Percentiles rank a stretch among this genome's conserved stretches.
phyloP scores from a whole-genome alignment of 2,888 invertebrate species.

The Noctua fimbriata region DNA sequence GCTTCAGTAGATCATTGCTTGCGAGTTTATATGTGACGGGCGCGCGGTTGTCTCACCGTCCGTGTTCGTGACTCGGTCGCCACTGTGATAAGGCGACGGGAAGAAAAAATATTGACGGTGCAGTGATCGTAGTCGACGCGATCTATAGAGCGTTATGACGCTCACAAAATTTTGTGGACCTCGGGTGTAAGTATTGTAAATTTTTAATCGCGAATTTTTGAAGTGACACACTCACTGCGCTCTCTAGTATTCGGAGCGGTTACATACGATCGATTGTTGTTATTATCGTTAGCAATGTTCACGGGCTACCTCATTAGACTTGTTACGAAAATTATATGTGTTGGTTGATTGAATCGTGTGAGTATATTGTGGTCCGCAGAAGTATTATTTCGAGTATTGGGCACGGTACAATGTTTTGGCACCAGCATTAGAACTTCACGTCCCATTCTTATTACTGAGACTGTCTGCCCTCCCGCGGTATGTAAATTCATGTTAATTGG shows the following conservation, averaged over 20 bases:
- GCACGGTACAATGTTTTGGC: conserved; percentile 70
- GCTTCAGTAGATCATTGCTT: conserved; percentile 62
- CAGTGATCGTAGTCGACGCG: conserved; percentile 24
- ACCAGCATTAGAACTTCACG: conserved; percentile 73
- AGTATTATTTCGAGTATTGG: conserved; percentile 67
- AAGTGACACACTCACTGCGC: conserved; percentile 62
- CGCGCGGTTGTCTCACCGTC: conserved; percentile 28
- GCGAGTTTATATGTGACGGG: conserved; percentile 34
- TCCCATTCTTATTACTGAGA: conserved; percentile 75
- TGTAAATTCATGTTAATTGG: conserved; percentile 62
- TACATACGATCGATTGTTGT: conserved; percentile 66
- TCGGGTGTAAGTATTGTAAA: conserved; percentile 65
- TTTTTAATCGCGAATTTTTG: conserved; percentile 56
- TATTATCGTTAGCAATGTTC: conserved; percentile 66
- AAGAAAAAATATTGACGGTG: conserved; percentile 31
- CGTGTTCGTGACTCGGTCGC: conserved; percentile 26
- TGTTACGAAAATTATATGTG: conserved; percentile 66
- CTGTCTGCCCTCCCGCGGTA: conserved; percentile 79
- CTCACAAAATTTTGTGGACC: conserved; percentile 55
- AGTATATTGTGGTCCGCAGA: conserved; percentile 64
- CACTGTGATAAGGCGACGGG: conserved; percentile 59
- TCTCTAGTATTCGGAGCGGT: conserved; percentile 65
- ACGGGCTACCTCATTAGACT: conserved; percentile 73
- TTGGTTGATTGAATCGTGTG: conserved; percentile 66
- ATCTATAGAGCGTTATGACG: conserved; percentile 33